These are phyloP conservation scores for Hydropsyche betteni DNA, from an alignment of 2,888 invertebrate species.

Conservation along the genomic window DNA sequence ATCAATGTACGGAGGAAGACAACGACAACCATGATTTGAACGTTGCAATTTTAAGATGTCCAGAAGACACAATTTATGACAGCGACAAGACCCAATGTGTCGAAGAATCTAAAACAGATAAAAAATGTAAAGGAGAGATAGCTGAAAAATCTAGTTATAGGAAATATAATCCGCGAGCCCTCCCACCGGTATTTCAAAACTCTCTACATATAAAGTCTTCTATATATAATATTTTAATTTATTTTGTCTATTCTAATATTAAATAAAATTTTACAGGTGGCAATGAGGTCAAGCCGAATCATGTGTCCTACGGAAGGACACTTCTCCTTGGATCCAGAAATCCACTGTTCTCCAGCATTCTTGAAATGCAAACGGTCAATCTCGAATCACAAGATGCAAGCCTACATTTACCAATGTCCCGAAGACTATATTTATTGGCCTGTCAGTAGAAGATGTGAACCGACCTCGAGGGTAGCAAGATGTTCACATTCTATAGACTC, in stretches of 20 bases:
- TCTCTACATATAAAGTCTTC: neutral
- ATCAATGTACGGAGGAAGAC: slow-evolving; percentile 78
- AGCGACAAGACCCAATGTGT: slow-evolving; percentile 77
- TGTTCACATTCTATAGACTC: slow-evolving; percentile 64
- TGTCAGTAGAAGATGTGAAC: slow-evolving; percentile 80
- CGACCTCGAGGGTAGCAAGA: slow-evolving; percentile 67
- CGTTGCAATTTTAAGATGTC: slow-evolving; percentile 78
- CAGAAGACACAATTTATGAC: slow-evolving; percentile 79
- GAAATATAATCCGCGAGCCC: slow-evolving; percentile 57
- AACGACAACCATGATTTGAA: slow-evolving; percentile 75
- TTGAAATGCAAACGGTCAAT: slow-evolving; percentile 72
- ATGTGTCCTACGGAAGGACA: slow-evolving; percentile 76
- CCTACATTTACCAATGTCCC: slow-evolving; percentile 80
- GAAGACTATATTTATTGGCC: slow-evolving; percentile 80
- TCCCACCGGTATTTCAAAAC: slow-evolving; percentile 67
- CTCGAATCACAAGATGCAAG: slow-evolving; percentile 67
- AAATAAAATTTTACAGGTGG: slow-evolving; percentile 65
- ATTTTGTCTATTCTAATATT: neutral
- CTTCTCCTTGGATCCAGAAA: slow-evolving; percentile 71
- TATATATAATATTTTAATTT: neutral
- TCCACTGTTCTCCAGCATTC: slow-evolving; percentile 76
- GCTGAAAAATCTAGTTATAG: slow-evolving; percentile 67
- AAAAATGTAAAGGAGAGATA: slow-evolving; percentile 68
- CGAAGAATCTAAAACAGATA: slow-evolving; percentile 67
- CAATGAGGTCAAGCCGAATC: slow-evolving; percentile 64